These are phyloP conservation scores for Ptyas mucosa DNA, from an alignment of 2,113 vertebrate genomes.

Conservation along the genomic window DNA sequence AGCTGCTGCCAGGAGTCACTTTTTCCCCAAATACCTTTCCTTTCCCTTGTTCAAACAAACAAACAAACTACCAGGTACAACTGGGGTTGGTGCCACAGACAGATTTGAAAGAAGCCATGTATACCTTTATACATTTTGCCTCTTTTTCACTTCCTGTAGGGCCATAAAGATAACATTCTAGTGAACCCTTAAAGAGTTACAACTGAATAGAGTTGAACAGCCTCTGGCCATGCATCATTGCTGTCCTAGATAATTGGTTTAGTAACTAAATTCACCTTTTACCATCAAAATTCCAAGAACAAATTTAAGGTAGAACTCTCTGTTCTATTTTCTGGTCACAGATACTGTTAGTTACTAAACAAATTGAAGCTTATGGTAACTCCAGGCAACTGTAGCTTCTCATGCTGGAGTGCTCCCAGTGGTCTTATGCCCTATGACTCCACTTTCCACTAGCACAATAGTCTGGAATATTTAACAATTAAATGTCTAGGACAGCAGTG, in stretches of 20 bases:
- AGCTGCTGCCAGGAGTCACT: background rate
- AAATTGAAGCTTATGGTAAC: background rate
- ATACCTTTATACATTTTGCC: background rate
- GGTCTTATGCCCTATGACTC: background rate
- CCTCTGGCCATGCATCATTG: background rate
- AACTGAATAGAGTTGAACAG: background rate
- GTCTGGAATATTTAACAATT: background rate
- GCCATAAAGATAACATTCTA: background rate
- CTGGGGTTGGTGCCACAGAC: background rate
- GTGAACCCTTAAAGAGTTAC: background rate
- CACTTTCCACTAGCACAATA: conserved; percentile 1
- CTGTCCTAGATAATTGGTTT: background rate
- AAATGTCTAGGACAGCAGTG: background rate
- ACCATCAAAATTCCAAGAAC: background rate
- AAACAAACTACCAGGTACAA: background rate
- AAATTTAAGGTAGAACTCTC: background rate
- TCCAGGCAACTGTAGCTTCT: background rate
- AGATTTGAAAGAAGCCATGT: background rate
- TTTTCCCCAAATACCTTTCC: background rate
- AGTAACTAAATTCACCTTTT: background rate
- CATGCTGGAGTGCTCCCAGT: background rate
- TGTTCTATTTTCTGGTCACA: background rate
- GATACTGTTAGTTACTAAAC: background rate
- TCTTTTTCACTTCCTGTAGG: background rate
- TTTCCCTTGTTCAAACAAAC: background rate